A percentile compares a stretch with the other conserved stretches of the same genome.
Evolutionary conservation across 2,113 vertebrate species (phyloP).

Genomic region (Mustelus asterias): DNA sequence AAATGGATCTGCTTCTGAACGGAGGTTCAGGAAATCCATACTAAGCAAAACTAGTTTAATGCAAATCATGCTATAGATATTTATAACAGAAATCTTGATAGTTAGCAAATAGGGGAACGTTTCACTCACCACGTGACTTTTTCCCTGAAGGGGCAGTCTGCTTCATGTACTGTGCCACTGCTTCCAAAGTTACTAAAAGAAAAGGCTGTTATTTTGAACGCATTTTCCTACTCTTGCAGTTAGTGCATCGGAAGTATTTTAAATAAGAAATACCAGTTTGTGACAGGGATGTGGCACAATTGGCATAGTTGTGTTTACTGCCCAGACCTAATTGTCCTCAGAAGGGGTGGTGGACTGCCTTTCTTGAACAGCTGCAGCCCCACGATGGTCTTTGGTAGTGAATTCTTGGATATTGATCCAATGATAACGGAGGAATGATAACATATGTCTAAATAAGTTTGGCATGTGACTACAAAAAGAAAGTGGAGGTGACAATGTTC

Average conservation of each 20-base stretch:
- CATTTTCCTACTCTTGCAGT: not conserved
- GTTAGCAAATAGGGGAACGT: not conserved
- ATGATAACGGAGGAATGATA: not conserved
- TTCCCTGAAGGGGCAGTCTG: not conserved
- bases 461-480: not conserved
- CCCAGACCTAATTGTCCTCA: not conserved
- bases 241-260: not conserved
- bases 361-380: not conserved
- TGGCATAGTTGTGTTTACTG: not conserved
- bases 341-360: not conserved
- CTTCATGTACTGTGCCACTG: not conserved
- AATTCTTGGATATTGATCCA: not conserved
- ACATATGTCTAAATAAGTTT: not conserved
- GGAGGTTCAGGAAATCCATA: not conserved
- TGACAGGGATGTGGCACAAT: not conserved
- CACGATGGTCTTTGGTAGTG: not conserved
- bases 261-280: not conserved
- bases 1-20: not conserved
- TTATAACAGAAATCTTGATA: not conserved
- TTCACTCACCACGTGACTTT: not conserved
- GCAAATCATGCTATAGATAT: not conserved
- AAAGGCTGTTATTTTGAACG: not conserved
- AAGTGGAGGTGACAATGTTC: not conserved
- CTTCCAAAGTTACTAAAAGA: not conserved
- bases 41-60: not conserved